phyloP scores from a whole-genome alignment of 1,140 invertebrate genomes.

The Sycophaga agraensis region DNA sequence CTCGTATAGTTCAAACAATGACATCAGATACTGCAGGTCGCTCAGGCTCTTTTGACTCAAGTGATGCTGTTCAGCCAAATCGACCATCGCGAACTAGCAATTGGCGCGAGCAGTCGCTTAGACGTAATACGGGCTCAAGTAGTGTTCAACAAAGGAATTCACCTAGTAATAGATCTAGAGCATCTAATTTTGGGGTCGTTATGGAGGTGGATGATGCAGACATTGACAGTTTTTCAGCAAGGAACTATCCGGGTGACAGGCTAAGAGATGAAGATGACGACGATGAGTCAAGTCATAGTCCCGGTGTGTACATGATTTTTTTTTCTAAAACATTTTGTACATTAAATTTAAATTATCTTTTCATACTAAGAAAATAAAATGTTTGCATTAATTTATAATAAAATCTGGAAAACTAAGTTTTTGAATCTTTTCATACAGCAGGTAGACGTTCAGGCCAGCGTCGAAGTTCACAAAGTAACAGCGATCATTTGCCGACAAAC shows the following conservation, averaged over 20 bases:
- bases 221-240: slow-evolving; percentile 25
- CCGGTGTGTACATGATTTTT: background rate
- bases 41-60: slow-evolving; percentile 35
- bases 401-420: background rate
- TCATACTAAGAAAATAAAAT: too few species aligned
- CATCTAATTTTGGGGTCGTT: slow-evolving; percentile 20
- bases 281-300: slow-evolving; percentile 26
- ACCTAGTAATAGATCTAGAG: background rate
- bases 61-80: slow-evolving; percentile 32
- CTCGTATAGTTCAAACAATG: slow-evolving; percentile 19
- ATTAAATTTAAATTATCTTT: too few species aligned
- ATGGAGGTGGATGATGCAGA: slow-evolving; percentile 26
- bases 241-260: slow-evolving; percentile 21
- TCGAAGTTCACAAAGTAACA: slow-evolving; percentile 6
- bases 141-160: background rate
- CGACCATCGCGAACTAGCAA: slow-evolving; percentile 34
- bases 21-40: slow-evolving; percentile 27
- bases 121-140: slow-evolving; percentile 5
- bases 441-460: slow-evolving; percentile 2
- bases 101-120: slow-evolving; percentile 14
- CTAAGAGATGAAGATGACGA: slow-evolving; percentile 32
- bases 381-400: too few species aligned
- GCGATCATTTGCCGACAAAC: background rate
- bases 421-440: background rate
- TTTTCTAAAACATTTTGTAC: background rate